Evolutionary conservation across 2,888 invertebrate genomes (phyloP).

Genomic region (Nomada fabriciana): DNA sequence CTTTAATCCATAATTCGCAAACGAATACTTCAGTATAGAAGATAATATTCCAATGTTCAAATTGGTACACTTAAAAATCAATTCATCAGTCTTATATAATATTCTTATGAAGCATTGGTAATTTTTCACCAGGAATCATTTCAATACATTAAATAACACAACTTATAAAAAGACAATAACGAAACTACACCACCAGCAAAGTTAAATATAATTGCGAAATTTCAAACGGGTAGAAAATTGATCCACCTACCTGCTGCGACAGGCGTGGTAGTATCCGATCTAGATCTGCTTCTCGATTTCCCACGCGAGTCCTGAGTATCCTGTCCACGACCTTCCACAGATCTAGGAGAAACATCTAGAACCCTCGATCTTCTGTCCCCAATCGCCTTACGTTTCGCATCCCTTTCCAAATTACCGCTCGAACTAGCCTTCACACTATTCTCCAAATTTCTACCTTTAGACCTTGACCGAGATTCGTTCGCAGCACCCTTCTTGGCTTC

Average conservation of each 20-base stretch:
- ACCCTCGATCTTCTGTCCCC: conserved; percentile 59
- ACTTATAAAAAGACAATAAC: not conserved
- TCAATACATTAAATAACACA: not conserved
- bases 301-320: conserved; percentile 54
- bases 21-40: too few relatives aligned
- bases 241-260: conserved; percentile 42
- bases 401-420: conserved; percentile 3
- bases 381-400: conserved; percentile 39
- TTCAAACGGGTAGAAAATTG: not conserved
- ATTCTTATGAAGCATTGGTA: too few relatives aligned
- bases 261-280: conserved; percentile 34
- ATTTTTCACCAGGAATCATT: not conserved
- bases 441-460: conserved; percentile 52
- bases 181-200: too few relatives aligned
- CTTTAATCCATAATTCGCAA: too few relatives aligned
- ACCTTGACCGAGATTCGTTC: conserved; percentile 30
- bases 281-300: conserved; percentile 58
- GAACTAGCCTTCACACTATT: not conserved
- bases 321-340: conserved; percentile 40
- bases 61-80: too few relatives aligned
- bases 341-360: conserved; percentile 48
- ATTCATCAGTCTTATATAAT: too few relatives aligned
- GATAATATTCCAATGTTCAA: too few relatives aligned
- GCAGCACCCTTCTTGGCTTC: conserved; percentile 36
- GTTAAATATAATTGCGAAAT: too few relatives aligned